phyloP scores from a whole-genome alignment of 2,888 invertebrate genomes.

The Actias luna region DNA sequence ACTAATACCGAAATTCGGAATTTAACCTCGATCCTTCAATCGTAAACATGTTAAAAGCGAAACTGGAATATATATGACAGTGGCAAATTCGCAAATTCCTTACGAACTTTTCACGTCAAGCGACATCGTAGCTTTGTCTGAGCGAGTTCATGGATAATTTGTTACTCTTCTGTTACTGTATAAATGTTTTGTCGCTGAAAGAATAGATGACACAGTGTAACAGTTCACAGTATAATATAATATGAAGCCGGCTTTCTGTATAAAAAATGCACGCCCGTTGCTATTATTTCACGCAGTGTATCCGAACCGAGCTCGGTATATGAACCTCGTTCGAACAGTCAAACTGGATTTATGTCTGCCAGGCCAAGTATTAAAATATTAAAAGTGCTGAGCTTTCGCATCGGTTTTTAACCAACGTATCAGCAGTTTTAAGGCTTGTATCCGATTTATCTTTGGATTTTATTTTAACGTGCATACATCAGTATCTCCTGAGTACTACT shows the following conservation, averaged over 20 bases:
- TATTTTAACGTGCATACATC: background rate
- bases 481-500: background rate
- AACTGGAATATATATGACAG: too few relatives aligned
- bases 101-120: too few relatives aligned
- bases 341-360: slow-evolving; percentile 32
- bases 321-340: slow-evolving; percentile 16
- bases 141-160: background rate
- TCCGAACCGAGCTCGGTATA: slow-evolving; percentile 8
- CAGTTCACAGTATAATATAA: background rate
- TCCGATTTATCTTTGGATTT: background rate
- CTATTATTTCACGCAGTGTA: background rate
- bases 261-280: slow-evolving; percentile 1
- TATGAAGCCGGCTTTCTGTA: background rate
- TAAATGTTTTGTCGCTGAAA: background rate
- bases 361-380: slow-evolving; percentile 30
- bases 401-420: slow-evolving; percentile 13
- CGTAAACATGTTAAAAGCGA: background rate
- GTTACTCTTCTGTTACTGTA: background rate
- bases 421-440: background rate
- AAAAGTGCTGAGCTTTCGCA: slow-evolving; percentile 30
- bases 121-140: too few relatives aligned
- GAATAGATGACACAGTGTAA: background rate
- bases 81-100: too few relatives aligned
- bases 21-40: background rate
- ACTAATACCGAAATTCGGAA: slow-evolving; percentile 7